These are phyloP conservation scores for Phataginus tetradactyla DNA, from an alignment of 2,797 vertebrate genomes.

Conservation along the genomic window DNA sequence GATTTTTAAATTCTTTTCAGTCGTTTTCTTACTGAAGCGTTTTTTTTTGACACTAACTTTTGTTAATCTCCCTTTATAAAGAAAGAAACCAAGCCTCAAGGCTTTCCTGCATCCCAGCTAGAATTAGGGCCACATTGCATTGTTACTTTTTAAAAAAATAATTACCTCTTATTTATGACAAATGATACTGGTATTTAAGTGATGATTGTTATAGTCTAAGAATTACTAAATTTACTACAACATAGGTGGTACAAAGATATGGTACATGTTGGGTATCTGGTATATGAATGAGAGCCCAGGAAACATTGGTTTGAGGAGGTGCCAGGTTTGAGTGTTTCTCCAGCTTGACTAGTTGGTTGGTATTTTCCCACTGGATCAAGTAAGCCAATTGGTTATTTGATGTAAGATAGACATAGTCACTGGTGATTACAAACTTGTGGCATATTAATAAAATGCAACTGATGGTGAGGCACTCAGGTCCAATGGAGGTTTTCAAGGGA, in stretches of 20 bases:
- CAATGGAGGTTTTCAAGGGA: background rate
- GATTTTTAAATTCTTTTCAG: background rate
- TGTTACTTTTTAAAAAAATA: background rate
- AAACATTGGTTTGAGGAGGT: background rate
- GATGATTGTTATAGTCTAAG: background rate
- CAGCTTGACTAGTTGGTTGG: background rate
- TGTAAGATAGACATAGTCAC: background rate
- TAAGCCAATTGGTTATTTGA: background rate
- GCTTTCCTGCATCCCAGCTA: background rate
- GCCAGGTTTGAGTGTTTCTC: background rate
- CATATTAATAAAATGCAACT: background rate
- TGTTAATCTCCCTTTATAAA: background rate
- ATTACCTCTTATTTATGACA: constrained; percentile 32
- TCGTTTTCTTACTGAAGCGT: background rate
- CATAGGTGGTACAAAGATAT: background rate
- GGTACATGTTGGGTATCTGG: background rate
- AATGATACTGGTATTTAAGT: constrained; percentile 21
- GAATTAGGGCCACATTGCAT: background rate
- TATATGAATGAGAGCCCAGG: background rate
- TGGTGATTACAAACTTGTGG: background rate
- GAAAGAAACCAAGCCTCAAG: background rate
- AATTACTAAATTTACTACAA: background rate
- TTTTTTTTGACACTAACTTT: background rate
- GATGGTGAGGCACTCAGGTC: background rate
- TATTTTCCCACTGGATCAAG: background rate